Conservation (phyloP, 2,797 vertebrate genomes). For the Sebastiscus albofasciatus region DNA sequence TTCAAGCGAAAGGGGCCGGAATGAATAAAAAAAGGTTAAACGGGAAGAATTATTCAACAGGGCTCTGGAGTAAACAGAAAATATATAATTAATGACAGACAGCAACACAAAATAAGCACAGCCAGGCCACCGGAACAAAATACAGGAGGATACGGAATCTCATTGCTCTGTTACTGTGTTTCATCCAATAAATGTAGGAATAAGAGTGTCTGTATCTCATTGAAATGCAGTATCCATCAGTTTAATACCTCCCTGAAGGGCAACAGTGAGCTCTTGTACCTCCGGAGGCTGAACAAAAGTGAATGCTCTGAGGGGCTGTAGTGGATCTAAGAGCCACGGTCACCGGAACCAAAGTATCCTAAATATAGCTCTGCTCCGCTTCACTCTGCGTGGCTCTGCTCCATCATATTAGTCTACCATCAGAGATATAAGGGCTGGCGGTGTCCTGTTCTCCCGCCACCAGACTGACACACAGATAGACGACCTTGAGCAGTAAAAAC, state of each 20-base stretch:
- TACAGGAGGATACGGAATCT: not conserved
- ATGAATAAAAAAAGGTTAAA: constrained; percentile 49
- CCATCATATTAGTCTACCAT: constrained; percentile 66
- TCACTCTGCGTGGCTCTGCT: constrained; percentile 54
- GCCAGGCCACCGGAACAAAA: constrained; percentile 16
- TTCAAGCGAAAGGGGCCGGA: constrained; percentile 4
- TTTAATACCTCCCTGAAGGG: constrained; percentile 66
- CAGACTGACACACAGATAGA: constrained; percentile 28
- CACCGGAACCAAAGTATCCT: constrained; percentile 68
- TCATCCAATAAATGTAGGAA: constrained; percentile 32
- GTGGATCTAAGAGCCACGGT: constrained; percentile 64
- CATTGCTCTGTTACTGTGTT: constrained; percentile 9
- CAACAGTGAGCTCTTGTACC: constrained; percentile 56
- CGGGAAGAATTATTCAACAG: constrained; percentile 42
- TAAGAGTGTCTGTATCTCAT: constrained; percentile 53
- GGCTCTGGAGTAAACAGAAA: not conserved
- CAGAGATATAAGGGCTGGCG: constrained; percentile 46
- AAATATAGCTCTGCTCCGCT: constrained; percentile 70
- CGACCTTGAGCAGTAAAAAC: constrained; percentile 40
- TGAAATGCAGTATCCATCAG: constrained; percentile 61
- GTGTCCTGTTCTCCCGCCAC: constrained; percentile 34
- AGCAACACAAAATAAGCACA: constrained; percentile 29
- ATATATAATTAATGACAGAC: constrained; percentile 45
- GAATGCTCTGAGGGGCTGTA: constrained; percentile 58
- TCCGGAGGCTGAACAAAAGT: constrained; percentile 66